Percentiles rank a stretch among this genome's conserved stretches.
Evolutionary conservation across 2,113 vertebrate species (phyloP).

Genomic region (Entelurus aequoreus): DNA sequence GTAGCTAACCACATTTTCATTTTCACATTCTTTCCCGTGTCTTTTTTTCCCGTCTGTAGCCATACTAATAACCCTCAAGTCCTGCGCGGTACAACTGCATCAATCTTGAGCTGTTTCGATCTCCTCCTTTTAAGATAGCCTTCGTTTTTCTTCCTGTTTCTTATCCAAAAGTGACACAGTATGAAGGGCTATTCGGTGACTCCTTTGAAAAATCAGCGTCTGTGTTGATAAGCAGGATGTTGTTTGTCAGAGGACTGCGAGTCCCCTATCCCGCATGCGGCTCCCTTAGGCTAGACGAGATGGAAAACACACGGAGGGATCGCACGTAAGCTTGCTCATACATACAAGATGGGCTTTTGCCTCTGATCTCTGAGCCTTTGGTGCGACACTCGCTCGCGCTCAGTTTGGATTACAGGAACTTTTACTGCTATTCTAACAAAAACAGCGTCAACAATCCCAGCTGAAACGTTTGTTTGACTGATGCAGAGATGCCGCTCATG

Average conservation of each 20-base stretch:
- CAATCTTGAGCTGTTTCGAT: slow-evolving; percentile 63
- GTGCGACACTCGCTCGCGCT: slow-evolving; percentile 33
- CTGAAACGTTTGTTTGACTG: neutral
- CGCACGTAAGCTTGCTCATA: slow-evolving; percentile 51
- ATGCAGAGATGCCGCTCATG: slow-evolving; percentile 9
- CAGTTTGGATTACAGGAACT: slow-evolving; percentile 37
- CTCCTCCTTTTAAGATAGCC: slow-evolving; percentile 45
- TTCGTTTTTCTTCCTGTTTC: slow-evolving; percentile 44
- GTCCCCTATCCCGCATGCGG: neutral
- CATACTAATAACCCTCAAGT: slow-evolving; percentile 55
- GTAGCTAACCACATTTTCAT: slow-evolving; percentile 4
- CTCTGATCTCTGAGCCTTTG: slow-evolving; percentile 46
- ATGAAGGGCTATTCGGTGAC: slow-evolving; percentile 46
- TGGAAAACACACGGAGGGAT: slow-evolving; percentile 55
- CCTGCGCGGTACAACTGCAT: slow-evolving; percentile 47
- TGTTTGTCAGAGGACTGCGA: slow-evolving; percentile 35
- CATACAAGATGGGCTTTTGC: slow-evolving; percentile 53
- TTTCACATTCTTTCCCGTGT: slow-evolving; percentile 14
- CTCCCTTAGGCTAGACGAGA: slow-evolving; percentile 38
- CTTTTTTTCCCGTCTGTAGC: slow-evolving; percentile 7
- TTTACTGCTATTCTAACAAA: slow-evolving; percentile 26
- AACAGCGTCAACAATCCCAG: slow-evolving; percentile 2
- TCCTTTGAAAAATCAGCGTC: slow-evolving; percentile 21
- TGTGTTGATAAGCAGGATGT: slow-evolving; percentile 36
- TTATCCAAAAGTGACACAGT: slow-evolving; percentile 34